Percentiles rank a stretch among this genome's conserved stretches.
Conservation (phyloP, 2,797 vertebrate genomes). For the Lacerta agilis region DNA sequence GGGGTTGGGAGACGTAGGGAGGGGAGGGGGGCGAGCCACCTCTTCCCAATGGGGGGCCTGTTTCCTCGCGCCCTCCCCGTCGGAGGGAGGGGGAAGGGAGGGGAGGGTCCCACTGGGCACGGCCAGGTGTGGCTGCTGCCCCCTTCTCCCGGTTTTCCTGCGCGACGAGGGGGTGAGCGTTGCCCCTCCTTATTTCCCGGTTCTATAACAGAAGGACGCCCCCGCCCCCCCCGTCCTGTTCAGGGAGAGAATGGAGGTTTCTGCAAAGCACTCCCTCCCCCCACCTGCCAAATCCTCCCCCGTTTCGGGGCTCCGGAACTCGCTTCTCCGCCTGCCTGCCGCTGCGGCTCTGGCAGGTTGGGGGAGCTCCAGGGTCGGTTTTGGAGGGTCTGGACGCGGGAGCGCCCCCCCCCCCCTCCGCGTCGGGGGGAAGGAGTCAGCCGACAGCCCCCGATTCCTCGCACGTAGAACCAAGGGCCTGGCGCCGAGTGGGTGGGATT, state of each 20-base stretch:
- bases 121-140: neutral
- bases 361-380: slow-evolving; percentile 81
- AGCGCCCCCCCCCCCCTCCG: neutral
- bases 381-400: neutral
- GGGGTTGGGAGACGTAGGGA: neutral
- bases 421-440: neutral
- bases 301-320: too few species aligned
- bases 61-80: neutral
- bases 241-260: too few species aligned
- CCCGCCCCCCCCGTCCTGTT: neutral
- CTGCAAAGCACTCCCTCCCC: too few species aligned
- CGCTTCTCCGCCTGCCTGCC: neutral
- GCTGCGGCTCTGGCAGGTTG: slow-evolving; percentile 74
- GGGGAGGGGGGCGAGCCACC: neutral
- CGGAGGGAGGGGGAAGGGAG: neutral
- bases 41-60: neutral
- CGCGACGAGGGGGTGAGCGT: neutral
- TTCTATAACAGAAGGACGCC: neutral
- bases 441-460: neutral
- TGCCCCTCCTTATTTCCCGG: neutral
- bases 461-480: neutral
- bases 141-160: neutral
- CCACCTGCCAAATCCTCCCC: too few species aligned
- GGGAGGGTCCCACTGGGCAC: neutral
- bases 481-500: neutral